Conservation (phyloP, 2,797 vertebrate species). For the Champsocephalus gunnari region DNA sequence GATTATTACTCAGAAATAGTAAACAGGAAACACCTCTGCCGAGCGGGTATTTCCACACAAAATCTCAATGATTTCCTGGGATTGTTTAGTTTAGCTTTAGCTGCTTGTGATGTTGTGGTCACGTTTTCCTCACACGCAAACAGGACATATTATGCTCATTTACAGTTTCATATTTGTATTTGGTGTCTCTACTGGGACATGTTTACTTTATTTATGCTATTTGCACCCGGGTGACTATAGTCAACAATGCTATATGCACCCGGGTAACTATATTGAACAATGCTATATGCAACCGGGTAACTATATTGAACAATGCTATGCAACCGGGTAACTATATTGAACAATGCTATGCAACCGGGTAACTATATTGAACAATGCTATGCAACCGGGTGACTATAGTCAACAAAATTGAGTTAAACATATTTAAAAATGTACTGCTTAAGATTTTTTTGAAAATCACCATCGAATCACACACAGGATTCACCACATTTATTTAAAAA, state of each 20-base stretch:
- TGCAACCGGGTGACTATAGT: neutral
- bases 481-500: conserved; percentile 29
- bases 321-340: too few species aligned
- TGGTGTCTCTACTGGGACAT: too few species aligned
- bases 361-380: neutral
- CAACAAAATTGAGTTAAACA: too few species aligned
- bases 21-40: neutral
- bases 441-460: neutral
- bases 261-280: too few species aligned
- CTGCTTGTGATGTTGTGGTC: neutral
- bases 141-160: too few species aligned
- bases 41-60: neutral
- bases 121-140: too few species aligned
- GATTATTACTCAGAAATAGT: neutral
- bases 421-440: neutral
- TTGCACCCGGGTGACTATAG: neutral
- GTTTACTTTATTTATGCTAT: neutral
- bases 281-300: too few species aligned
- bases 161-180: too few species aligned
- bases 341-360: too few species aligned
- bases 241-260: too few species aligned
- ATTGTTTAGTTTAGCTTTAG: conserved; percentile 15
- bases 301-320: too few species aligned
- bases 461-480: neutral
- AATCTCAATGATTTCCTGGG: conserved; percentile 26